Evolutionary conservation across 1,140 invertebrate species (phyloP).

Genomic region (Atta texana): DNA sequence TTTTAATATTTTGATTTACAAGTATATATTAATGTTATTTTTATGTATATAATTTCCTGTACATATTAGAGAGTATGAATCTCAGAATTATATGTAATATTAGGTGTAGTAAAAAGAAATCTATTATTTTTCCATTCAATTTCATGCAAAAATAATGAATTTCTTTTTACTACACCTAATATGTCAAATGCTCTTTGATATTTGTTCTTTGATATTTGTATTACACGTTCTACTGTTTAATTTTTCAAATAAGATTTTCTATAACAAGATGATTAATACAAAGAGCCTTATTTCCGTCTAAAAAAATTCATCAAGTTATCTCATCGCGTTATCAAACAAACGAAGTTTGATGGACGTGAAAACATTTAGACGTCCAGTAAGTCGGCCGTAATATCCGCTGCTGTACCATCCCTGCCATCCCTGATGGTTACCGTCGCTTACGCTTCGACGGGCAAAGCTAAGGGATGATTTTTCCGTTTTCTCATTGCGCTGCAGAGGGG

Average conservation of each 20-base stretch:
- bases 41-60: background rate
- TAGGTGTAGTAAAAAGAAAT: no score
- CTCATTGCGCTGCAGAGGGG: conserved; percentile 24
- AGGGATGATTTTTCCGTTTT: conserved; percentile 68
- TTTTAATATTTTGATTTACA: background rate
- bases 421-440: conserved; percentile 49
- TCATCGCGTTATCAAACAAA: background rate
- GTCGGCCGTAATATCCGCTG: conserved; percentile 63
- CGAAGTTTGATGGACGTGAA: conserved; percentile 18
- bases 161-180: background rate
- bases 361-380: conserved; percentile 54
- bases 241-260: background rate
- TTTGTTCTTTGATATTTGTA: no score
- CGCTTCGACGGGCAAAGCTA: conserved; percentile 59
- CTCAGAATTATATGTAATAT: background rate
- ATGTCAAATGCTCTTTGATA: background rate
- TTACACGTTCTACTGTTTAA: background rate
- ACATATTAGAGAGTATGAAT: background rate
- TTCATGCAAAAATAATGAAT: no score
- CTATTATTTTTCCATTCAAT: no score
- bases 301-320: conserved; percentile 10
- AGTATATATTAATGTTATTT: background rate
- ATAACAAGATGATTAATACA: conserved; percentile 14
- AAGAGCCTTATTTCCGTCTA: background rate
- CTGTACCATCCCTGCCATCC: conserved; percentile 48